Evolutionary conservation across 2,888 invertebrate species (phyloP), one percentile per base, ranked within the genome.

Genomic region (Mythimna lalbum): DNA sequence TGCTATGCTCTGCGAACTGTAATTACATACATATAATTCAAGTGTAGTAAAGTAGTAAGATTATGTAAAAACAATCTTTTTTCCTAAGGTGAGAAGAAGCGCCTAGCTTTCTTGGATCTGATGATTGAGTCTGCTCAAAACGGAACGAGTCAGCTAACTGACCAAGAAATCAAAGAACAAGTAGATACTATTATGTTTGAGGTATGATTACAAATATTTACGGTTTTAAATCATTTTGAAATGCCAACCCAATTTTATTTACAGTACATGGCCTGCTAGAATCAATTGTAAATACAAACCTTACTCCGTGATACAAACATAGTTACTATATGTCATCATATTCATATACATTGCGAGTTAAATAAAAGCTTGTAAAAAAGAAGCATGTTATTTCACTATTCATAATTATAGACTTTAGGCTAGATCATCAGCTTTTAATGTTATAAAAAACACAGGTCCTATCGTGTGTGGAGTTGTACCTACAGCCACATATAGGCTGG

Each of bases 151-250:
- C 94, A 96, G 72, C 97, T 98, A 76, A 97, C 96, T 53, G 98
- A 98, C 80, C 96, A 97, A 80, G 98, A 98, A 94, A 98, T 98
- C 80, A 98, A 98, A 91, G 98, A 98, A 90, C 98, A 98, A 95
- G 98, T 98, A 0, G 98, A 98, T 87, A 98, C 98, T 0, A 98
- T 98, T 75, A 98, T 98, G 98, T 98, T 98, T 90, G 98, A 99
- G 97, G 98, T 97, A 90, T 81, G 23, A 27, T 31, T 60, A 10
- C 21, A 21, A 43, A 33, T 7, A n/a, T 53, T 47, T 21, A 33
- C 7, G 9, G 1, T 23, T 36, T 23, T 19, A 33, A 2, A 23
- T 52, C 2, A 4, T 36, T 23, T 23, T 33, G 31, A 21, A 62
- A 61, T 14, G 2, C 0, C 9, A 10, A 17, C 12, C 19, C 4